These are phyloP conservation scores for Heteropelma amictum DNA, from an alignment of 2,888 invertebrate genomes.

Conservation along the genomic window DNA sequence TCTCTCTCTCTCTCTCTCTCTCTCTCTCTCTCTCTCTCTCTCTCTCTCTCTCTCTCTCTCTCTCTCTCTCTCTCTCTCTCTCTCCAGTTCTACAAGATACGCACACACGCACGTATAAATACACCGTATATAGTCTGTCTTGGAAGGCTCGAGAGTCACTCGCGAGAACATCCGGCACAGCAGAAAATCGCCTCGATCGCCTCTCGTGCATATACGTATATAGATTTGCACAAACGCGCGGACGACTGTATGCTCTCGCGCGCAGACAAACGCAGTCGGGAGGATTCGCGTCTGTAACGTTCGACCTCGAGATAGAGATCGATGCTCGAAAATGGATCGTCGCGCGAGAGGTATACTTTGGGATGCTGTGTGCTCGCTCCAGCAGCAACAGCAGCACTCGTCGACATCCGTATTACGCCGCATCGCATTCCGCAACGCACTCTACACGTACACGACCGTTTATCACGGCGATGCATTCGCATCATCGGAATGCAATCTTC, in stretches of 20 bases:
- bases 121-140: constrained; percentile 1
- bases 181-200: constrained; percentile 16
- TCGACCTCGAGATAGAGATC: constrained; percentile 49
- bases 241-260: background rate
- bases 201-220: background rate
- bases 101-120: too few species aligned
- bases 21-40: background rate
- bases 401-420: too few species aligned
- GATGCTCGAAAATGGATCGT: constrained; percentile 31
- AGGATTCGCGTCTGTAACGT: constrained; percentile 1
- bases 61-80: background rate
- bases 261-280: too few species aligned
- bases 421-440: too few species aligned
- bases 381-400: too few species aligned
- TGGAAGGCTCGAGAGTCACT: constrained; percentile 44
- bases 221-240: background rate
- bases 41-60: too few species aligned
- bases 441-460: too few species aligned
- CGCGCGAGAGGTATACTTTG: constrained; percentile 21
- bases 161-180: constrained; percentile 39
- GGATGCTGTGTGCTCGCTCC: constrained; percentile 13
- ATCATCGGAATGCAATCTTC: constrained; percentile 59
- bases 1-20: constrained; percentile 10
- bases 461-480: constrained; percentile 27
- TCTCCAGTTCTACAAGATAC: too few species aligned